These are phyloP conservation scores for Bothrops jararaca DNA, from an alignment of 2,113 vertebrate genomes.

Conservation along the genomic window DNA sequence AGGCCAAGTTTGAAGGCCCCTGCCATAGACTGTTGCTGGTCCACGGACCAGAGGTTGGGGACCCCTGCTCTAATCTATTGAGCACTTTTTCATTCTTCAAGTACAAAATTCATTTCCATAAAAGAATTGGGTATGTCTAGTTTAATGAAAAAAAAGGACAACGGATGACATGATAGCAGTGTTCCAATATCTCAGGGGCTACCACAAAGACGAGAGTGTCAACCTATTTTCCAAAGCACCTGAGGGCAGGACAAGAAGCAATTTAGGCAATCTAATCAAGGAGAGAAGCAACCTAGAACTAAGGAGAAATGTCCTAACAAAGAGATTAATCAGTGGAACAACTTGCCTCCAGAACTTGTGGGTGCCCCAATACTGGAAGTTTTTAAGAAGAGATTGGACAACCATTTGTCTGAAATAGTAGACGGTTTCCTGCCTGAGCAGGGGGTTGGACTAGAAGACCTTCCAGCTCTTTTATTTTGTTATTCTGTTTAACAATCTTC, in stretches of 20 bases:
- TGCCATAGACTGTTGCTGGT: too few species aligned
- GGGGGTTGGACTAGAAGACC: background rate
- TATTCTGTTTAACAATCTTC: background rate
- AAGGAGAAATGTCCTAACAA: background rate
- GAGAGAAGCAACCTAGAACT: background rate
- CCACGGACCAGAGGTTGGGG: too few species aligned
- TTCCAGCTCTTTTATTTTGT: background rate
- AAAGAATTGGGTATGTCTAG: background rate
- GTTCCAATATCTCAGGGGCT: background rate
- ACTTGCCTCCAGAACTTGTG: background rate
- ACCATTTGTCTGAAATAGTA: background rate
- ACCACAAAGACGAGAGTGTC: background rate
- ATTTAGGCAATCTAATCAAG: background rate
- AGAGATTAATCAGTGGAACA: background rate
- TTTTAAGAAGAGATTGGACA: background rate
- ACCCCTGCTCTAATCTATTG: background rate
- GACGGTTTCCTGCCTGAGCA: background rate
- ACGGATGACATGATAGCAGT: background rate
- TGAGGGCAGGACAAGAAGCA: background rate
- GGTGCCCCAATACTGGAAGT: background rate
- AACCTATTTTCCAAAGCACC: background rate
- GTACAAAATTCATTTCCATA: background rate
- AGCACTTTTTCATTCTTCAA: background rate
- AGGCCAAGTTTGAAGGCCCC: too few species aligned
- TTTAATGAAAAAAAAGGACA: background rate